These are phyloP conservation scores for Ibycter americanus DNA, from an alignment of 2,797 vertebrate species.

Conservation along the genomic window DNA sequence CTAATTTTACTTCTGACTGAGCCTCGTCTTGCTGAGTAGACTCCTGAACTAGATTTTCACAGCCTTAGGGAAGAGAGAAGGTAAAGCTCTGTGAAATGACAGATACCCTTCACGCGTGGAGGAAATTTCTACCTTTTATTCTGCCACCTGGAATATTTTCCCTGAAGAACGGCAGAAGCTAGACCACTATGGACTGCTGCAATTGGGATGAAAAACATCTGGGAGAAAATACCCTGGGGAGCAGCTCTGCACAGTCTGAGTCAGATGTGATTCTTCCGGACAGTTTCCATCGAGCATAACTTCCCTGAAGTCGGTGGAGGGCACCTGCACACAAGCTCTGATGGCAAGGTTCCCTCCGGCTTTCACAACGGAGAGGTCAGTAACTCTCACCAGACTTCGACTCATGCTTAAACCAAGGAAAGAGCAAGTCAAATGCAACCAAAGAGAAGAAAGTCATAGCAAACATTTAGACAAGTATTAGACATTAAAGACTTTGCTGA, in stretches of 20 bases:
- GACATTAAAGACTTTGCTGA: background rate
- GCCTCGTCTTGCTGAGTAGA: background rate
- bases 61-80: background rate
- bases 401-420: background rate
- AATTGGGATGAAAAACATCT: background rate
- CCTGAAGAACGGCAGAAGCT: background rate
- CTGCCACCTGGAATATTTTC: background rate
- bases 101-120: background rate
- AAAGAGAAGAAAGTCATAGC: background rate
- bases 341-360: background rate
- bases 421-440: background rate
- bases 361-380: fast-evolving
- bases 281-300: background rate
- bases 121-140: background rate
- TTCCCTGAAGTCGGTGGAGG: background rate
- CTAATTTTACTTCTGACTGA: background rate
- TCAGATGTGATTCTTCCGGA: background rate
- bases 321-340: background rate
- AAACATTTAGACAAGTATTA: background rate
- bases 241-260: background rate
- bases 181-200: background rate
- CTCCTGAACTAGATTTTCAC: background rate
- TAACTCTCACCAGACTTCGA: background rate
- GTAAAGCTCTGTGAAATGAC: background rate
- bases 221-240: background rate